These are phyloP conservation scores for Nomada goodeniana DNA, from an alignment of 2,888 invertebrate genomes.

Conservation along the genomic window DNA sequence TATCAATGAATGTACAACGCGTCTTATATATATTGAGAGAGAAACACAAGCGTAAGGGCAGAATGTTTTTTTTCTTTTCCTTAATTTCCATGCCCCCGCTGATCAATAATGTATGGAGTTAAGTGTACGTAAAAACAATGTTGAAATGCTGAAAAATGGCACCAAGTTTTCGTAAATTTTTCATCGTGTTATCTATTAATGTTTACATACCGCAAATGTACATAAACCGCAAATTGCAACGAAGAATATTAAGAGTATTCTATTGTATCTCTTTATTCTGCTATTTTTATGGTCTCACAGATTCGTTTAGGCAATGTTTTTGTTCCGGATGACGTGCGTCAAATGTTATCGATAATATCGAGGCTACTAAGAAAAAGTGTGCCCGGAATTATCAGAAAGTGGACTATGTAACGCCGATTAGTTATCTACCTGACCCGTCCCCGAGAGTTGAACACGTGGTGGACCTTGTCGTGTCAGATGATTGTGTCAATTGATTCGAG, in stretches of 20 bases:
- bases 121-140: background rate
- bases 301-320: background rate
- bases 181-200: background rate
- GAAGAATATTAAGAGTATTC: background rate
- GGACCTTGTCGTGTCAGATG: slow-evolving; percentile 33
- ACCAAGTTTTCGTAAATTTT: background rate
- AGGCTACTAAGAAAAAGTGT: background rate
- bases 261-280: background rate
- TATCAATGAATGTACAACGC: background rate
- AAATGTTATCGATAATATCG: slow-evolving; percentile 20
- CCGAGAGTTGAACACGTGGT: slow-evolving; percentile 2
- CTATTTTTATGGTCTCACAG: background rate
- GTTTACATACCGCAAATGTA: background rate
- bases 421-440: slow-evolving; percentile 37
- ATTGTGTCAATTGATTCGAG: slow-evolving; percentile 28
- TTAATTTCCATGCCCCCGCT: no score
- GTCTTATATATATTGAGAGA: background rate
- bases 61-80: no score
- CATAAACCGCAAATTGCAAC: background rate
- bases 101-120: background rate
- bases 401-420: background rate
- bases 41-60: background rate
- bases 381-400: background rate
- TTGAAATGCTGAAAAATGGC: background rate
- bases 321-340: slow-evolving; percentile 5